Evolutionary conservation across 2,888 invertebrate species (phyloP).

Genomic region (Colostygia pectinataria): DNA sequence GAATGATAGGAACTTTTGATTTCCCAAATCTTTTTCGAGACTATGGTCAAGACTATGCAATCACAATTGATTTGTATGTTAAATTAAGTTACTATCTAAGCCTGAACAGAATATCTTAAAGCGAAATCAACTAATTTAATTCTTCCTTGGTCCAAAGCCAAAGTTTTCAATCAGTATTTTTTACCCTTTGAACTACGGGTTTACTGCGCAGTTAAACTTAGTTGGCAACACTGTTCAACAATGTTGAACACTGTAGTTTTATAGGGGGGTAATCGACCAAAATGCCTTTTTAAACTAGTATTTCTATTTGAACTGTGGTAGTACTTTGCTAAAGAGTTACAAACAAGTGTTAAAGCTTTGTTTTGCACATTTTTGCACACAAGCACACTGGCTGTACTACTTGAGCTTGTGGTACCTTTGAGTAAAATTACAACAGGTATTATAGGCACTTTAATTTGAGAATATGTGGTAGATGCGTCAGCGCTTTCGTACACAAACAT

Average conservation of each 20-base stretch:
- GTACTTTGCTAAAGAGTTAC: background rate
- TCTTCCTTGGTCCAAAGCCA: conserved; percentile 27
- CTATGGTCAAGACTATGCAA: no score
- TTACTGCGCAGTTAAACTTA: conserved; percentile 45
- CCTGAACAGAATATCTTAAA: background rate
- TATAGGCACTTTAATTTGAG: no score
- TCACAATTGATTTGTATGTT: no score
- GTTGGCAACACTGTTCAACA: conserved; percentile 41
- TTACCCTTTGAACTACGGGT: conserved; percentile 23
- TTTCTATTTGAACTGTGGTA: conserved; percentile 1
- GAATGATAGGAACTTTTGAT: no score
- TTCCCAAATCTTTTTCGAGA: no score
- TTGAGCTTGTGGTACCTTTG: no score
- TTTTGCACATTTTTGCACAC: no score
- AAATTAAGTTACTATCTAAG: no score
- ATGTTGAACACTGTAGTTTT: conserved; percentile 41
- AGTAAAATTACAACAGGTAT: no score
- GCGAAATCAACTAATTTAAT: conserved; percentile 7
- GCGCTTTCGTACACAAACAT: no score
- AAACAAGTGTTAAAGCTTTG: background rate
- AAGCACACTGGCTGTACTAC: no score
- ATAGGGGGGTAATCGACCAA: conserved; percentile 34
- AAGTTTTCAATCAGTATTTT: conserved; percentile 33
- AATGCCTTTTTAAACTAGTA: conserved; percentile 14
- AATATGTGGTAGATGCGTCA: no score